These are phyloP conservation scores for Sparidentex hasta DNA, from an alignment of 2,797 vertebrate species.

Conservation along the genomic window DNA sequence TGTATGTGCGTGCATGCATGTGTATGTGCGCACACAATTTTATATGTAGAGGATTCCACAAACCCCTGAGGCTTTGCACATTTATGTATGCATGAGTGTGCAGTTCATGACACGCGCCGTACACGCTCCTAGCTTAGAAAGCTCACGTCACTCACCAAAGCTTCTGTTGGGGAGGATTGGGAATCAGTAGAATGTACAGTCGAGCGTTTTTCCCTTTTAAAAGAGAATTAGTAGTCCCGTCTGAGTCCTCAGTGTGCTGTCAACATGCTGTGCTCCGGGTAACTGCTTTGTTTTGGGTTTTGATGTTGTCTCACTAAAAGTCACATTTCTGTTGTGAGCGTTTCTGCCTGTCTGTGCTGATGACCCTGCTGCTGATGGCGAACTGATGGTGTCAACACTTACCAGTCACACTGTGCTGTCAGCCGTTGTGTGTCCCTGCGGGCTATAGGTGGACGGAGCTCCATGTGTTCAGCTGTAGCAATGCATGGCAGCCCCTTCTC, in stretches of 20 bases:
- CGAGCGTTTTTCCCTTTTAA: not conserved
- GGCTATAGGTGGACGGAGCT: constrained; percentile 46
- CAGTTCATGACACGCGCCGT: constrained; percentile 71
- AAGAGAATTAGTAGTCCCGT: constrained; percentile 1
- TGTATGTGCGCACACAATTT: constrained; percentile 63
- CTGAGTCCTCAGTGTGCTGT: constrained; percentile 25
- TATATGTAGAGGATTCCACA: constrained; percentile 50
- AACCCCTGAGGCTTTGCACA: constrained; percentile 83
- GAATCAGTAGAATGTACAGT: not conserved
- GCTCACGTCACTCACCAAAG: constrained; percentile 75
- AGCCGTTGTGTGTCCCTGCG: constrained; percentile 24
- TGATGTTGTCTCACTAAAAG: constrained; percentile 42
- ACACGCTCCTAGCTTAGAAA: constrained; percentile 76
- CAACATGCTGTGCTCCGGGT: constrained; percentile 25
- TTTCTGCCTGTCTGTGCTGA: constrained; percentile 43
- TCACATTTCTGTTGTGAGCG: constrained; percentile 42
- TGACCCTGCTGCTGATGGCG: constrained; percentile 33
- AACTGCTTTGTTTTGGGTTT: constrained; percentile 42
- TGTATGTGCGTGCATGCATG: constrained; percentile 73
- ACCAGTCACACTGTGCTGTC: constrained; percentile 18
- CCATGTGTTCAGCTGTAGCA: constrained; percentile 59
- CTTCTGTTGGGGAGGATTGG: constrained; percentile 27
- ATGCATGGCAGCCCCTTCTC: constrained; percentile 61
- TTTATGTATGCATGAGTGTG: constrained; percentile 90
- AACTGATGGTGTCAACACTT: constrained; percentile 18